A percentile compares a stretch with the other conserved stretches of the same genome.
phyloP scores from a whole-genome alignment of 2,888 invertebrate genomes.

The Cryptops parisi region DNA sequence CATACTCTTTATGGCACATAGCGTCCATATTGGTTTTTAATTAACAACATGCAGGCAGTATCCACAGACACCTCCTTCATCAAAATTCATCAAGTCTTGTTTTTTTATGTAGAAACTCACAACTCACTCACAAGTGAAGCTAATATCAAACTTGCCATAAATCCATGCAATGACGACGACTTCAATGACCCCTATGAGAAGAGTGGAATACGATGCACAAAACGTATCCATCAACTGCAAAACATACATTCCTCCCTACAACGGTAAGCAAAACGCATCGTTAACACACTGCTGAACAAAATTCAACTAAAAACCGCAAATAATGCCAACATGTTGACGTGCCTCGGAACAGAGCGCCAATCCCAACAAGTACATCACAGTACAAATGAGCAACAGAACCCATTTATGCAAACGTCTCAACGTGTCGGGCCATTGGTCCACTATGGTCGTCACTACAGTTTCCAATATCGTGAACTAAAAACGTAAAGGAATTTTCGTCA shows the following conservation, averaged over 20 bases:
- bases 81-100: too few species aligned
- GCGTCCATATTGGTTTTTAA: too few species aligned
- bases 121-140: too few species aligned
- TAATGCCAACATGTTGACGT: too few species aligned
- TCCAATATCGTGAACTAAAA: conserved; percentile 39
- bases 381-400: conserved; percentile 51
- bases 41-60: too few species aligned
- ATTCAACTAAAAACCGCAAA: conserved; percentile 13
- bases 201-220: conserved; percentile 58
- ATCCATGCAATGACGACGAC: conserved; percentile 50
- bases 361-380: conserved; percentile 49
- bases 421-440: conserved; percentile 36
- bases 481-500: not conserved
- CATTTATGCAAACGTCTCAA: conserved; percentile 24
- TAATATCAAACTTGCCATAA: conserved; percentile 40
- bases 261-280: too few species aligned
- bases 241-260: conserved; percentile 53
- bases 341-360: conserved; percentile 54
- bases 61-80: too few species aligned
- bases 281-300: too few species aligned
- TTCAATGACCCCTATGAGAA: conserved; percentile 53
- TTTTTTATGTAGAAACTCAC: too few species aligned
- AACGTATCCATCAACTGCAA: conserved; percentile 61
- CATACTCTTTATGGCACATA: too few species aligned
- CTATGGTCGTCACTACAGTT: conserved; percentile 38